Evolutionary conservation across 2,797 vertebrate species (phyloP).

Genomic region (Stomatorhinus walkeri): DNA sequence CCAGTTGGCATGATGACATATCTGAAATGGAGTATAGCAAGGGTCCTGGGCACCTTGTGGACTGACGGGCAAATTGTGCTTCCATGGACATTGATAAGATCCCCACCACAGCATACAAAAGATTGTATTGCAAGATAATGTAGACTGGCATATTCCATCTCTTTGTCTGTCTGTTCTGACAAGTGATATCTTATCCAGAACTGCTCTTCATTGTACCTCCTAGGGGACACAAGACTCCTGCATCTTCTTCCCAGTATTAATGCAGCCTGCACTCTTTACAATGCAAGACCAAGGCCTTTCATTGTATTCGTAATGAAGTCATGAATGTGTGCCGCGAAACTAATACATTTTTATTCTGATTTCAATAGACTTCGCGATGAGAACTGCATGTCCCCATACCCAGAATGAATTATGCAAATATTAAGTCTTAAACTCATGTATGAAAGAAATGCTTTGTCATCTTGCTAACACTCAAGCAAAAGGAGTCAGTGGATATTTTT

Average conservation of each 20-base stretch:
- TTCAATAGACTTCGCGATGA: not conserved
- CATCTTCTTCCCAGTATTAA: not conserved
- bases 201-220: not conserved
- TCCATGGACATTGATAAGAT: not conserved
- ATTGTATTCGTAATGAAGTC: not conserved
- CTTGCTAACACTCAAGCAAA: not conserved
- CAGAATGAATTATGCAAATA: not conserved
- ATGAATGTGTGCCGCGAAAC: not conserved
- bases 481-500: not conserved
- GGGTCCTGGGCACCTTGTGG: not conserved
- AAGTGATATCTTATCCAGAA: not conserved
- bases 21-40: not conserved
- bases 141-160: not conserved
- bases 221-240: not conserved
- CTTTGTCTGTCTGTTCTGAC: not conserved
- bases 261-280: not conserved
- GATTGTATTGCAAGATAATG: not conserved
- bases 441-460: not conserved
- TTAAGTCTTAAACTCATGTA: not conserved
- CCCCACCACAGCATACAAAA: not conserved
- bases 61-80: not conserved
- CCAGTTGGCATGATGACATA: not conserved
- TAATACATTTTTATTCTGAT: not conserved
- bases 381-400: not conserved
- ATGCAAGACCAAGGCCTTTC: not conserved